Percentiles rank a stretch among this genome's conserved stretches.
These are phyloP conservation scores for Gallinago solitaria DNA, from an alignment of 2,797 vertebrate genomes.

Conservation along the genomic window DNA sequence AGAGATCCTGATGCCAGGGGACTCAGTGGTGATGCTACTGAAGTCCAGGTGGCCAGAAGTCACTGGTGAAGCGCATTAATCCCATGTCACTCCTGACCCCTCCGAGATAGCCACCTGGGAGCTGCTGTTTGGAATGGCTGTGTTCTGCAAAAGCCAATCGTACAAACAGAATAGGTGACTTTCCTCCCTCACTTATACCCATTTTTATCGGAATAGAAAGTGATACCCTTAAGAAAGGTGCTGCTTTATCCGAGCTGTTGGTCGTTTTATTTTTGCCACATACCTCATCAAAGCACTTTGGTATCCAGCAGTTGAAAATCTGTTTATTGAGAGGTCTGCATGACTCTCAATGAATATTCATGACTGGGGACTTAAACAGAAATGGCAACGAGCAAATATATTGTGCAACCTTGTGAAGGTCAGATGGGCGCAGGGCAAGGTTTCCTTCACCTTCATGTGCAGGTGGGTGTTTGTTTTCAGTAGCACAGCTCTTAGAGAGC, in stretches of 20 bases:
- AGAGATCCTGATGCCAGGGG: background rate
- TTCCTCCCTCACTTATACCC: background rate
- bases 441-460: background rate
- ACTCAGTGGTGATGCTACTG: fast-evolving
- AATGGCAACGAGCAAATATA: background rate
- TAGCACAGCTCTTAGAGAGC: background rate
- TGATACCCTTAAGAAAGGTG: background rate
- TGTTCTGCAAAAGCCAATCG: fast-evolving
- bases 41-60: background rate
- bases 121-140: background rate
- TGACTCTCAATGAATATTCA: background rate
- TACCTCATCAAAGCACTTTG: background rate
- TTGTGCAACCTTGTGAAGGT: background rate
- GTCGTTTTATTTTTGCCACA: background rate
- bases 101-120: background rate
- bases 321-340: background rate
- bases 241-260: background rate
- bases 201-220: background rate
- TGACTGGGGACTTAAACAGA: background rate
- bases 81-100: background rate
- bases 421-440: background rate
- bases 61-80: fast-evolving
- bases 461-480: background rate
- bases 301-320: background rate
- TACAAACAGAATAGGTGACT: background rate